Evolutionary conservation across 2,888 invertebrate species (phyloP).

Genomic region (Eubasilissa splendida): DNA sequence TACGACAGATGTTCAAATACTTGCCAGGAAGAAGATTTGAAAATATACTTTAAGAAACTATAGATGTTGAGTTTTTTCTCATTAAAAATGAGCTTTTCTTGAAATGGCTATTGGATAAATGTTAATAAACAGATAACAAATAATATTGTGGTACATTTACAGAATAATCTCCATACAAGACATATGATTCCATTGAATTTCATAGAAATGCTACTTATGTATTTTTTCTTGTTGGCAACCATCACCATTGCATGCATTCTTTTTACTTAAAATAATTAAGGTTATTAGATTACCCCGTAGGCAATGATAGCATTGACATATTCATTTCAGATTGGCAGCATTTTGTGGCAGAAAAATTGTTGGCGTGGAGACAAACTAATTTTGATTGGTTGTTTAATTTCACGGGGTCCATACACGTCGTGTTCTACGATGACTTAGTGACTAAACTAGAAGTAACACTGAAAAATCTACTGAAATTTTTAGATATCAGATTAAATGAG

Average conservation of each 20-base stretch:
- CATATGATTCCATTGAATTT: too few species aligned
- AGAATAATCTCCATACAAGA: too few species aligned
- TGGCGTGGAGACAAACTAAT: conserved; percentile 80
- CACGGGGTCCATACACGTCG: conserved; percentile 78
- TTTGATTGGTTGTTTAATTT: conserved; percentile 81
- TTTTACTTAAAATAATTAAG: not conserved
- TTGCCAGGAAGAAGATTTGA: too few species aligned
- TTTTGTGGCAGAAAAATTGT: conserved; percentile 78
- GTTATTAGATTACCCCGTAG: too few species aligned
- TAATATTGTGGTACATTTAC: too few species aligned
- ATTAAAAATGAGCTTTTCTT: too few species aligned
- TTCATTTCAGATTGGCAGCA: conserved; percentile 77
- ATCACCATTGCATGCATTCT: not conserved
- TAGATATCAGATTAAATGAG: conserved; percentile 72
- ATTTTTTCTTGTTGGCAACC: not conserved
- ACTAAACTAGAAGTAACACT: conserved; percentile 74
- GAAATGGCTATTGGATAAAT: too few species aligned
- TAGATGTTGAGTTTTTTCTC: too few species aligned
- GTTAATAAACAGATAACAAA: too few species aligned
- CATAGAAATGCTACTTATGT: not conserved
- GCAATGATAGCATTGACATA: too few species aligned
- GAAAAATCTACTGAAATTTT: conserved; percentile 73
- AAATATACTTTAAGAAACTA: too few species aligned
- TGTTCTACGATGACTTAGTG: conserved; percentile 81
- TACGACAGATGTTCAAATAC: too few species aligned